These are phyloP conservation scores for Hippocampus mohnikei DNA, from an alignment of 2,113 vertebrate species.

Conservation along the genomic window DNA sequence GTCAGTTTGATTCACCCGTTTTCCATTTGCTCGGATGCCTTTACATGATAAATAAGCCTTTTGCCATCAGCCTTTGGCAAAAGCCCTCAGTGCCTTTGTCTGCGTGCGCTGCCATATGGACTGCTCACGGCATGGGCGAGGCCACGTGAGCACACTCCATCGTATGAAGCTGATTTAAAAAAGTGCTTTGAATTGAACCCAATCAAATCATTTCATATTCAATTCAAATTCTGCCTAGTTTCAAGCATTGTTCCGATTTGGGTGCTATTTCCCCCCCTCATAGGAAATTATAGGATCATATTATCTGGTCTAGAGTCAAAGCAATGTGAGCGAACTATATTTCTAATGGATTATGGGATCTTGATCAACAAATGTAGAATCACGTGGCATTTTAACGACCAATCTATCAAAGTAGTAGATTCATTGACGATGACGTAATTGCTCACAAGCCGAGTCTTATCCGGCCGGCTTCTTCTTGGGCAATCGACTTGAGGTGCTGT, in stretches of 20 bases:
- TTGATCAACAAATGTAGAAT: background rate
- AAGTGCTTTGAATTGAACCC: background rate
- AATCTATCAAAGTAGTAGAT: background rate
- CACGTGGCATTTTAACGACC: background rate
- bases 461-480: background rate
- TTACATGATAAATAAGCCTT: slow-evolving; percentile 23
- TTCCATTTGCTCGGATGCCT: slow-evolving; percentile 27
- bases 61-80: slow-evolving; percentile 44
- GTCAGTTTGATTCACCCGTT: slow-evolving; percentile 24
- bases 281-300: background rate
- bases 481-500: slow-evolving; percentile 2
- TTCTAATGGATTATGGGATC: background rate
- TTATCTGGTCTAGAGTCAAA: background rate
- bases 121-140: slow-evolving; percentile 46
- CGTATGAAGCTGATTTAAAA: slow-evolving; percentile 2
- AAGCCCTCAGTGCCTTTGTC: slow-evolving; percentile 22
- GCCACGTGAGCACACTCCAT: slow-evolving; percentile 21
- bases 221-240: background rate
- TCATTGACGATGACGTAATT: background rate
- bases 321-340: background rate
- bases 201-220: background rate
- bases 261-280: background rate
- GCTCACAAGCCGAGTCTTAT: slow-evolving; percentile 1
- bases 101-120: slow-evolving; percentile 62
- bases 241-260: background rate